phyloP scores from a whole-genome alignment of 2,888 invertebrate genomes.

The Meliscaeva auricollis region DNA sequence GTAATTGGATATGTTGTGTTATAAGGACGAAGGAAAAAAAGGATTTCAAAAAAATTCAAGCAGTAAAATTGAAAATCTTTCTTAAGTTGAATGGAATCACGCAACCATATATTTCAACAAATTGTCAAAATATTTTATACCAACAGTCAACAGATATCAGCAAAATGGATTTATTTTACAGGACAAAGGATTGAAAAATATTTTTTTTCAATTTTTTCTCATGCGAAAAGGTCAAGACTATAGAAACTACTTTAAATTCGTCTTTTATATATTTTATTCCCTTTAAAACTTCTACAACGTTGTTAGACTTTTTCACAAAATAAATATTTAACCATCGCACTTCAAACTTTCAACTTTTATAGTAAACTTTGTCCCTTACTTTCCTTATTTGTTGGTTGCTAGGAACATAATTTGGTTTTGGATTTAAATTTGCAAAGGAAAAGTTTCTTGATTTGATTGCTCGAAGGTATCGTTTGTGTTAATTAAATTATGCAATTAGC shows the following conservation, averaged over 20 bases:
- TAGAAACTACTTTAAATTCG: not conserved
- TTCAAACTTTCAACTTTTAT: conserved; percentile 4
- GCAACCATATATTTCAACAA: conserved; percentile 12
- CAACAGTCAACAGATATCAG: not conserved
- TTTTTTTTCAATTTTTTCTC: not conserved
- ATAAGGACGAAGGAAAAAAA: not conserved
- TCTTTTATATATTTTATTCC: not conserved
- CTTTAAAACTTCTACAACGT: conserved; percentile 7
- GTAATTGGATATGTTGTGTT: conserved; percentile 26
- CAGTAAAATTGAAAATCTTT: conserved; percentile 13
- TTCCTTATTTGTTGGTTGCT: not conserved
- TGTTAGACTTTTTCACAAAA: conserved; percentile 5
- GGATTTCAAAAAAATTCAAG: not conserved
- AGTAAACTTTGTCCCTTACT: not conserved
- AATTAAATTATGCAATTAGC: conserved; percentile 35
- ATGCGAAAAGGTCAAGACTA: conserved; percentile 5
- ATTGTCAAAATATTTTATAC: conserved; percentile 20
- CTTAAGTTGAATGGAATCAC: conserved; percentile 13
- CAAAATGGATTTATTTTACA: not conserved
- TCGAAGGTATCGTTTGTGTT: conserved; percentile 26
- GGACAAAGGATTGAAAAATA: not conserved
- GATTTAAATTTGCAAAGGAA: conserved; percentile 36
- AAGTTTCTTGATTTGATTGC: conserved; percentile 23
- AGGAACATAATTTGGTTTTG: conserved; percentile 5
- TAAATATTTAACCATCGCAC: conserved; percentile 30